phyloP scores from a whole-genome alignment of 2,888 invertebrate species.

The Salpingus planirostris region DNA sequence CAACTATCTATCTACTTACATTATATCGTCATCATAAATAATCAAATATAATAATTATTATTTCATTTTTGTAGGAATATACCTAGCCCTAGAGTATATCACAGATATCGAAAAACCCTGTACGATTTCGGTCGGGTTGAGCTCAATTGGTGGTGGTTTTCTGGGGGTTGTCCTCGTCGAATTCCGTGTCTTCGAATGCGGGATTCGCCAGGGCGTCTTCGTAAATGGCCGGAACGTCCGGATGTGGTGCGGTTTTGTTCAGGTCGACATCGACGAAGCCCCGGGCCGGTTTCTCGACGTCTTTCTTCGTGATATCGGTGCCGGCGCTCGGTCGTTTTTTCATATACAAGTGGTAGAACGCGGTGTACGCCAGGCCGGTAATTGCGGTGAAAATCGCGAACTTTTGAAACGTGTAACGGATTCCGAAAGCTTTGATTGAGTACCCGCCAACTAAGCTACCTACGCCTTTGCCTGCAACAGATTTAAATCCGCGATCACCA shows the following conservation, averaged over 20 bases:
- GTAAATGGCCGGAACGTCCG: slow-evolving; percentile 26
- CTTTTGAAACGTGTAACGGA: slow-evolving; percentile 62
- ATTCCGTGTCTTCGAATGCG: slow-evolving; percentile 32
- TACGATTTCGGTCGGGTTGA: neutral
- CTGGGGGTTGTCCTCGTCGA: slow-evolving; percentile 16
- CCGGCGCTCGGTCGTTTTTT: slow-evolving; percentile 47
- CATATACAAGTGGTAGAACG: slow-evolving; percentile 59
- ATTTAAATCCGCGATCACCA: neutral
- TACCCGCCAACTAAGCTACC: slow-evolving; percentile 70
- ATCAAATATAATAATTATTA: slow-evolving; percentile 6
- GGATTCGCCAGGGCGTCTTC: slow-evolving; percentile 34
- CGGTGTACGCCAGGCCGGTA: slow-evolving; percentile 58
- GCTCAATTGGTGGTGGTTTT: slow-evolving; percentile 2
- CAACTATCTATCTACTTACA: too few species aligned
- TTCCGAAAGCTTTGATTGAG: slow-evolving; percentile 62
- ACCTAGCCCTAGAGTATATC: slow-evolving; percentile 10
- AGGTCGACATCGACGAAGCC: slow-evolving; percentile 22
- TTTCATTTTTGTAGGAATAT: slow-evolving; percentile 6
- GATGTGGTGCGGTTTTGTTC: slow-evolving; percentile 18
- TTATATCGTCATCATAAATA: too few species aligned
- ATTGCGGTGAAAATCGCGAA: slow-evolving; percentile 55
- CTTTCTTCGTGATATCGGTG: slow-evolving; percentile 52
- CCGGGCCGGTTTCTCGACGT: slow-evolving; percentile 33
- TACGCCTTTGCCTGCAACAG: slow-evolving; percentile 65
- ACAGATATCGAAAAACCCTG: slow-evolving; percentile 9